Evolutionary conservation across 2,797 vertebrate genomes (phyloP).

Genomic region (Molossus molossus): DNA sequence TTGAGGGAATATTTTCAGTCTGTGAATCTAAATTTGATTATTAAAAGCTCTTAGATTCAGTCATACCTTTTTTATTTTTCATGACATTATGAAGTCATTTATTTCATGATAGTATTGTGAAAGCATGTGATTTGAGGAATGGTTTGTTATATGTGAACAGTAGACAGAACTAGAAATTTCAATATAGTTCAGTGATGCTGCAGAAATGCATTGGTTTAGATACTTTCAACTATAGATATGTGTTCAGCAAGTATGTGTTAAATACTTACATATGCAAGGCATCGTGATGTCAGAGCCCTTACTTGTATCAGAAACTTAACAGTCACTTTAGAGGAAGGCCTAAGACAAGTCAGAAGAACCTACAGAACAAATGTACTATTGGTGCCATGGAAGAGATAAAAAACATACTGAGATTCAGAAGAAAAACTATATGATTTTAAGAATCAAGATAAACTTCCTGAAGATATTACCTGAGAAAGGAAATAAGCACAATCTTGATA

Average conservation of each 20-base stretch:
- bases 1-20: neutral
- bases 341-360: neutral
- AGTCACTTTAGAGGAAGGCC: neutral
- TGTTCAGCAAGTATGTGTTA: neutral
- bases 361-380: neutral
- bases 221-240: neutral
- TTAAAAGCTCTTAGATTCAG: neutral
- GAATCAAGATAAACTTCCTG: neutral
- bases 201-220: neutral
- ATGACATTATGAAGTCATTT: slow-evolving; percentile 29
- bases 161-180: slow-evolving; percentile 44
- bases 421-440: neutral
- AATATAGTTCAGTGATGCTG: neutral
- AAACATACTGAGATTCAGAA: neutral
- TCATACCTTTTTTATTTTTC: slow-evolving; percentile 32
- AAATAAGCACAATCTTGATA: slow-evolving; percentile 15
- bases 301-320: neutral
- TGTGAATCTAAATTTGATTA: slow-evolving; percentile 42
- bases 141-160: neutral
- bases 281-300: neutral
- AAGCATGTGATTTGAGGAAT: slow-evolving; percentile 34
- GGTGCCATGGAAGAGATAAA: neutral
- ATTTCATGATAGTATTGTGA: neutral
- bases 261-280: neutral
- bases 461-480: neutral